These are phyloP conservation scores for Carterocephalus palaemon DNA, from an alignment of 2,888 invertebrate genomes.

Conservation along the genomic window DNA sequence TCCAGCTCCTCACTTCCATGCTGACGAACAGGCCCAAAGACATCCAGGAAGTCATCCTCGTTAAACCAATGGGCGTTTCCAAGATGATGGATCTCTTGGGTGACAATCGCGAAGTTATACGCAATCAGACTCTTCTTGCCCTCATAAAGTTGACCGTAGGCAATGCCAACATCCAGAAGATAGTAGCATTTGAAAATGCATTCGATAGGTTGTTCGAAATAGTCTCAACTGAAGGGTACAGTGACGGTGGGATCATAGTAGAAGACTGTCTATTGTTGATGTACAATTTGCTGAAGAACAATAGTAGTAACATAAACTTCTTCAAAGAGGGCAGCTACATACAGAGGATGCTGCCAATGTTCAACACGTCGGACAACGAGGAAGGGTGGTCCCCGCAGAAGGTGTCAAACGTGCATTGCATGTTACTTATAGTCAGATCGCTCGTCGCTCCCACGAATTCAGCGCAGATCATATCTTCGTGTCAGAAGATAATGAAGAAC, in stretches of 20 bases:
- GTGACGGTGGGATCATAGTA: conserved; percentile 98
- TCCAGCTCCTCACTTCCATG: conserved; percentile 92
- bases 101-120: conserved; percentile 95
- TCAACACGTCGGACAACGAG: conserved; percentile 84
- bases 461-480: conserved; percentile 86
- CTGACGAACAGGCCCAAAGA: conserved; percentile 91
- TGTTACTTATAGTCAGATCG: conserved; percentile 93
- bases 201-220: conserved; percentile 97
- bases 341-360: conserved; percentile 93
- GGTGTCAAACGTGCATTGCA: conserved; percentile 94
- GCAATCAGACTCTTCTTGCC: conserved; percentile 95
- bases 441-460: conserved; percentile 97
- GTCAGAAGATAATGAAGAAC: conserved; percentile 93
- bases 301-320: conserved; percentile 98
- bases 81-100: conserved; percentile 97
- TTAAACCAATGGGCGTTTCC: conserved; percentile 98
- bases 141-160: conserved; percentile 94
- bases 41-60: conserved; percentile 90
- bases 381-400: conserved; percentile 96
- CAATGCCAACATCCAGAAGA: conserved; percentile 98
- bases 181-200: conserved; percentile 99
- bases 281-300: conserved; percentile 95
- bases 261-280: conserved; percentile 97
- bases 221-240: conserved; percentile 92
- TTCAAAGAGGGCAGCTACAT: conserved; percentile 99